These are phyloP conservation scores for Enteromius afrohamiltoni DNA, from an alignment of 2,797 vertebrate species.

Conservation along the genomic window DNA sequence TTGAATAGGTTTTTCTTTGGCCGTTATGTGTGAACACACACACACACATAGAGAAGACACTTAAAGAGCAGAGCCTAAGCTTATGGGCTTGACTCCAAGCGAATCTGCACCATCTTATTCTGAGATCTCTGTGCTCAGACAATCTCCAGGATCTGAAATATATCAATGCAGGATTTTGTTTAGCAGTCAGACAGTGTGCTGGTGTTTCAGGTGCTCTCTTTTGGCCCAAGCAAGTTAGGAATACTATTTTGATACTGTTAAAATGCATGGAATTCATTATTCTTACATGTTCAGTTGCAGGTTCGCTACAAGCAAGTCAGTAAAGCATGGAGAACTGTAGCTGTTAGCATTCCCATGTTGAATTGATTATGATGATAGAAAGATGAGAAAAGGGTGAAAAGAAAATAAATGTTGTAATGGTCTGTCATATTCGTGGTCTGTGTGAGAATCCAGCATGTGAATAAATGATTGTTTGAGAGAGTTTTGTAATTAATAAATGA, in stretches of 20 bases:
- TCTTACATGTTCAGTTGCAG: background rate
- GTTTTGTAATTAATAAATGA: too few species aligned
- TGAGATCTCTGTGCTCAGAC: background rate
- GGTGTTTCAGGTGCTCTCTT: background rate
- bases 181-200: constrained; percentile 18
- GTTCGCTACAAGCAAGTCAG: background rate
- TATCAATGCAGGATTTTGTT: constrained; percentile 43
- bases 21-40: constrained; percentile 5
- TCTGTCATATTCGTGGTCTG: background rate
- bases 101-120: constrained; percentile 10
- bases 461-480: background rate
- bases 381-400: background rate
- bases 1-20: constrained; percentile 9
- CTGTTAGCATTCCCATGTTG: background rate
- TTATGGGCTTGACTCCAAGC: constrained; percentile 24
- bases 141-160: constrained; percentile 23
- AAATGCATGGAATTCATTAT: constrained; percentile 2
- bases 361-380: background rate
- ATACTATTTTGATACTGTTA: background rate
- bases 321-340: background rate
- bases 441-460: background rate
- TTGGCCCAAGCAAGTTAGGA: background rate
- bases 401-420: background rate
- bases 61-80: background rate
- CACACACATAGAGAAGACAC: background rate